Evolutionary conservation across 1,140 invertebrate species (phyloP).

Genomic region (Aphaenogaster floridana): DNA sequence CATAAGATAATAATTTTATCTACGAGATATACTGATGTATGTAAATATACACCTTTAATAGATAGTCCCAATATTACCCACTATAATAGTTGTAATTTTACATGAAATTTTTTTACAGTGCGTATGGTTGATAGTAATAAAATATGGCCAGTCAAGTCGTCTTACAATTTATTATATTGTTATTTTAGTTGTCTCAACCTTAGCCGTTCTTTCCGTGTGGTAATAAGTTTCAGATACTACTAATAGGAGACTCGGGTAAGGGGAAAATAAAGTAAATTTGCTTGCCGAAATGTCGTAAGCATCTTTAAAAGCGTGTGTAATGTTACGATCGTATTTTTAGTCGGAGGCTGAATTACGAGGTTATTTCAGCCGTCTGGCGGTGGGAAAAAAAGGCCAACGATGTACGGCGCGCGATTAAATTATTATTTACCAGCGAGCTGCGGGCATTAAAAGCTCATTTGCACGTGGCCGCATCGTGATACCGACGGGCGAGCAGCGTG

Average conservation of each 20-base stretch:
- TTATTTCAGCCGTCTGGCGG: constrained; percentile 13
- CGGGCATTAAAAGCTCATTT: constrained; percentile 56
- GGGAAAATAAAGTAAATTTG: constrained; percentile 3
- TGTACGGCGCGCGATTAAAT: constrained; percentile 49
- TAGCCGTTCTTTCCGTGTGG: no score
- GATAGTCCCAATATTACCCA: no score
- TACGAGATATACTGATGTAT: no score
- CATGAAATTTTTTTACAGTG: no score
- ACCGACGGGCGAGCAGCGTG: not conserved
- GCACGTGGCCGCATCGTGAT: constrained; percentile 47
- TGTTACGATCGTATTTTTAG: not conserved
- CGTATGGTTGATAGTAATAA: no score
- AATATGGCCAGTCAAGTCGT: no score
- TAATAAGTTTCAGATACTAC: not conserved
- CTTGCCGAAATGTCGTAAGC: not conserved
- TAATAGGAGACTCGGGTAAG: not conserved
- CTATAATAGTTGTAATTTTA: no score
- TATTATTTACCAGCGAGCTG: constrained; percentile 62
- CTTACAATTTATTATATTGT: no score
- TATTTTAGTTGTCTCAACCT: no score
- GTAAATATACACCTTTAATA: no score
- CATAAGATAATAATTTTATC: no score
- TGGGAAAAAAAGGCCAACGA: not conserved
- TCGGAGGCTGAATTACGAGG: constrained; percentile 1
- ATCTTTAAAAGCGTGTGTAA: constrained; percentile 1